Evolutionary conservation across 2,113 vertebrate genomes (phyloP), one percentile per base, ranked within the genome.

Genomic region (Oncorhynchus nerka): DNA sequence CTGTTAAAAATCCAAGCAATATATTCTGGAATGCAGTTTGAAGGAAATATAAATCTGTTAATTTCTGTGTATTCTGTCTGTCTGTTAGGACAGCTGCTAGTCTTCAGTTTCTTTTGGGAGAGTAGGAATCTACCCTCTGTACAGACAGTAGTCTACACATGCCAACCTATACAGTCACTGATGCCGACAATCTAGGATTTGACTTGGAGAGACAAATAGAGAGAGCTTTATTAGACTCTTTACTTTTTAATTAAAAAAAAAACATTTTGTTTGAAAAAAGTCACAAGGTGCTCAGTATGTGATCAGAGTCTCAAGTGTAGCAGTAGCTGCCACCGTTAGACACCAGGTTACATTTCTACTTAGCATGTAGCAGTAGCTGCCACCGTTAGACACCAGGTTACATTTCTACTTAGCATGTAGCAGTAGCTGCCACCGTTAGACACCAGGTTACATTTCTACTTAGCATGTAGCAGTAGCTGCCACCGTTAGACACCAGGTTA

Each of bases 21-120:
- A 85, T 86, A 76, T 86, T 85, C 49, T 83, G 87, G 84, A 90
- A 90, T 88, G 83, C 73, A 78, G 79, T 51, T 55, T 62, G 71
- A 77, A 65, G 74, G 70, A 79, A 55, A 61, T 57, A 64, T 20
- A 83, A 76, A 75, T 82, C 67, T 22, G 5, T 16, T 32, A 4
- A 19, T 13, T 74, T 83, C 2, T 34, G 72, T 49, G 24, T 71
- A 62, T 70, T 66, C 70, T 59, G 30, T 51, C 26, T 26, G 28
- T 45, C 34, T 71, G 72, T 30, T 55, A 15, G 70, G 66, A 74
- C 39, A 67, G 51, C 55, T 78, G 30, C 59, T 73, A 67, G 22
- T 32, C 51, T 55, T 57, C n/a, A 69, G 70, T 73, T n/a, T 15
- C 59, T 45, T 62, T 8, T 8, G 34, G 49, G 61, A 64, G 67